These are phyloP conservation scores for Caenorhabditis zanzibari DNA, from an alignment of 2,888 invertebrate species.

Conservation along the genomic window DNA sequence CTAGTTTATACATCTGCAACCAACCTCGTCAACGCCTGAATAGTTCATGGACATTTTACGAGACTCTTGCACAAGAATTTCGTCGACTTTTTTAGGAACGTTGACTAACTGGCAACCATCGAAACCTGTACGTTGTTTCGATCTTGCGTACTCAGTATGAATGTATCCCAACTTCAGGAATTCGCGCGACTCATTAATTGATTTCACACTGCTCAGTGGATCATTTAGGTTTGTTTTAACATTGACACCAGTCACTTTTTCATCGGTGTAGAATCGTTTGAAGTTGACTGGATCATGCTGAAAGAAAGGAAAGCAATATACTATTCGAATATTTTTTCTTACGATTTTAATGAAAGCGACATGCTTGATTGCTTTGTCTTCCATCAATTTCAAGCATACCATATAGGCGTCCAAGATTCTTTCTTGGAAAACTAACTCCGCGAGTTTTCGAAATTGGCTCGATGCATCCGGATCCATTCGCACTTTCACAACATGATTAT, in stretches of 20 bases:
- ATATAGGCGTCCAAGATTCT: slow-evolving; percentile 40
- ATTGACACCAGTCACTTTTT: slow-evolving; percentile 22
- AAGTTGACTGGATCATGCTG: slow-evolving; percentile 53
- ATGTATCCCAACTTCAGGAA: slow-evolving; percentile 6
- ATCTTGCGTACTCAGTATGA: slow-evolving; percentile 7
- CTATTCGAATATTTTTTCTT: background rate
- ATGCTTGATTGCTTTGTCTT: slow-evolving; percentile 50
- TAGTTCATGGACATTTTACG: background rate
- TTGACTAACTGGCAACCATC: background rate
- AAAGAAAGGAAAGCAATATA: slow-evolving; percentile 15
- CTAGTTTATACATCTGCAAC: background rate
- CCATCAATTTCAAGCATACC: slow-evolving; percentile 25
- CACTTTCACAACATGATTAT: slow-evolving; percentile 55
- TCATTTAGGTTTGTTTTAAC: slow-evolving; percentile 43
- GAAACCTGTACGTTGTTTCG: background rate
- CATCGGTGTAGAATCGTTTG: slow-evolving; percentile 53
- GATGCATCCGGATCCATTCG: slow-evolving; percentile 59
- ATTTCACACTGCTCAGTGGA: slow-evolving; percentile 31
- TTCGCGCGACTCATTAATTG: background rate
- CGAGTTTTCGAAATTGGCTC: slow-evolving; percentile 28
- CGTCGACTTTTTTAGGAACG: background rate
- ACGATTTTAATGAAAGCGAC: slow-evolving; percentile 51
- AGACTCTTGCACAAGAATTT: background rate
- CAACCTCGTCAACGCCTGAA: slow-evolving; percentile 13
- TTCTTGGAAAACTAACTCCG: background rate